Evolutionary conservation across 2,888 invertebrate genomes (phyloP).

Genomic region (Schizaphis graminum): DNA sequence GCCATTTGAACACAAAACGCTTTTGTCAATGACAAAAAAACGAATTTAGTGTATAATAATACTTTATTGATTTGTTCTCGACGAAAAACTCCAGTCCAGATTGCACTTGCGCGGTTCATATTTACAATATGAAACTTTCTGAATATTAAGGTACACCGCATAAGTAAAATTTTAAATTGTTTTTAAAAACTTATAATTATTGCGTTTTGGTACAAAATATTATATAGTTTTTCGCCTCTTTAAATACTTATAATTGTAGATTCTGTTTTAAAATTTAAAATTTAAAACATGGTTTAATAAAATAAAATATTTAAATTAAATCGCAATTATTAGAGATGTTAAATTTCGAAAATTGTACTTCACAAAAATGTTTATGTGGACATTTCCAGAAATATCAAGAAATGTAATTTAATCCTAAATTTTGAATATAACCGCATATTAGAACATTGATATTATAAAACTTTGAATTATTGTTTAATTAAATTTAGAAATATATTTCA

Average conservation of each 20-base stretch:
- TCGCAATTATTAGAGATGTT: too few relatives aligned
- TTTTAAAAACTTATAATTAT: background rate
- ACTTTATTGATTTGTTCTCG: background rate
- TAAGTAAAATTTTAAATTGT: background rate
- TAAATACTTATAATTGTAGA: background rate
- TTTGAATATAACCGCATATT: too few relatives aligned
- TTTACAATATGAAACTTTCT: background rate
- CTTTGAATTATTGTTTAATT: too few relatives aligned
- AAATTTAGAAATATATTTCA: too few relatives aligned
- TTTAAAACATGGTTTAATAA: background rate
- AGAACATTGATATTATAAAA: too few relatives aligned
- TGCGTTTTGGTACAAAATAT: background rate
- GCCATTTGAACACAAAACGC: background rate
- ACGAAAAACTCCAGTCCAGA: background rate
- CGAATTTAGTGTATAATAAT: background rate
- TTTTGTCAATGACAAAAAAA: background rate
- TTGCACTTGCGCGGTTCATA: background rate
- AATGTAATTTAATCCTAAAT: too few relatives aligned
- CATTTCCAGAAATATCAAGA: too few relatives aligned
- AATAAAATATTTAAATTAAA: background rate
- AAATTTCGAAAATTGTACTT: too few relatives aligned
- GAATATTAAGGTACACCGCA: background rate
- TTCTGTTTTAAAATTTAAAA: background rate
- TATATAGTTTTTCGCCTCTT: background rate
- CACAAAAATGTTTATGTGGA: too few relatives aligned